Conservation (phyloP, 2,113 vertebrate species). For the Equus przewalskii region DNA sequence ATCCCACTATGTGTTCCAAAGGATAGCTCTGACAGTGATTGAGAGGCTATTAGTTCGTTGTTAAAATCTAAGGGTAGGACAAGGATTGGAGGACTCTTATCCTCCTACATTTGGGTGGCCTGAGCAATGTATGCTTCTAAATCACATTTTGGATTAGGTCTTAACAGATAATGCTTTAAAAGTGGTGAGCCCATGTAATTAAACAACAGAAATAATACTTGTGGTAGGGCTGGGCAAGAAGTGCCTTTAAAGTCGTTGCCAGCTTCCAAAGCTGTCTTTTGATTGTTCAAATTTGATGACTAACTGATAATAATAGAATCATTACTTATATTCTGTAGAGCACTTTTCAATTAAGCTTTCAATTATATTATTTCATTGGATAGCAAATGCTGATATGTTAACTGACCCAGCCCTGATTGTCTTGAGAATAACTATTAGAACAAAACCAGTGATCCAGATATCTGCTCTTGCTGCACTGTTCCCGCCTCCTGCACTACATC, state of each 20-base stretch:
- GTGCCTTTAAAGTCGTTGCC: background rate
- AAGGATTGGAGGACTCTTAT: background rate
- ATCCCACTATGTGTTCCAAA: background rate
- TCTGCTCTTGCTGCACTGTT: background rate
- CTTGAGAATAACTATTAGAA: background rate
- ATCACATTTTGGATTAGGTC: background rate
- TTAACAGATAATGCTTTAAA: slow-evolving; percentile 10
- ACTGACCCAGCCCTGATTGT: background rate
- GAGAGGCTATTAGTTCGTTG: background rate
- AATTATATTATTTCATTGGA: background rate
- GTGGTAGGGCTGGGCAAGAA: background rate
- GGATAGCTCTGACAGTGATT: background rate
- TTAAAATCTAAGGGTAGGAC: slow-evolving; percentile 41
- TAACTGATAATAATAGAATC: background rate
- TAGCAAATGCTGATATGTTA: background rate
- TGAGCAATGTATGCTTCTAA: slow-evolving; percentile 40
- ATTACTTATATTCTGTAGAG: background rate
- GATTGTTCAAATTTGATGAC: background rate
- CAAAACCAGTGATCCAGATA: background rate
- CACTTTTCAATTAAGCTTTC: slow-evolving; percentile 16
- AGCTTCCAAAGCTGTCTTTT: slow-evolving; percentile 36
- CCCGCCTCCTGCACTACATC: too few relatives aligned
- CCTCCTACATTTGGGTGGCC: background rate
- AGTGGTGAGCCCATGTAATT: background rate
- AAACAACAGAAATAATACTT: background rate